A percentile compares a stretch with the other conserved stretches of the same genome.
Conservation (phyloP, 2,113 vertebrate genomes). For the Pavo muticus region DNA sequence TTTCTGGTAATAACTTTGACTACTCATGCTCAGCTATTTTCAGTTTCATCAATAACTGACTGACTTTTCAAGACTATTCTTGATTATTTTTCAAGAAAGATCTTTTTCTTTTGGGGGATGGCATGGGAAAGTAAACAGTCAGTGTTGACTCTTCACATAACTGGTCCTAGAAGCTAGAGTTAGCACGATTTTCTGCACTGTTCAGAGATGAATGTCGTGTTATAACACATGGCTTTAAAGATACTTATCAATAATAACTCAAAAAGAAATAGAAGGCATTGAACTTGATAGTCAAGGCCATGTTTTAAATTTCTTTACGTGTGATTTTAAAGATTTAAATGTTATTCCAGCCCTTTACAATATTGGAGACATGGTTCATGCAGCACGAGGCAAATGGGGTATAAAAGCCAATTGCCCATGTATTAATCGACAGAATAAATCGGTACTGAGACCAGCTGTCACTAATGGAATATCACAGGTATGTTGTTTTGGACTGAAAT, state of each 20-base stretch:
- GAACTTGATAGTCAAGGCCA: neutral
- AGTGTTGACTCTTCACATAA: neutral
- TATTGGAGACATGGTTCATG: slow-evolving; percentile 98
- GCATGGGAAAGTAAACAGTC: neutral
- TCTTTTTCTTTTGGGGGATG: neutral
- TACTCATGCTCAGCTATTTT: neutral
- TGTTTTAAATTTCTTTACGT: neutral
- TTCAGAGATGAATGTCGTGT: neutral
- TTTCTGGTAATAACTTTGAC: neutral
- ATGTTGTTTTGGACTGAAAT: slow-evolving; percentile 20
- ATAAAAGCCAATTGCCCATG: slow-evolving; percentile 99
- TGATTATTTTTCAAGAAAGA: neutral
- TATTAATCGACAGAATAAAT: slow-evolving; percentile 92
- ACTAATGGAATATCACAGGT: slow-evolving; percentile 98
- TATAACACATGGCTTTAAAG: neutral
- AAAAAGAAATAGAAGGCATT: neutral
- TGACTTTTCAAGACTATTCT: neutral
- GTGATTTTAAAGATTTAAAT: neutral
- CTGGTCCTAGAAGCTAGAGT: neutral
- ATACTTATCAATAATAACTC: neutral
- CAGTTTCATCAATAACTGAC: neutral
- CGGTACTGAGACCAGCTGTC: slow-evolving; percentile 89
- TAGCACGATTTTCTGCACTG: fast-evolving
- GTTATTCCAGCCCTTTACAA: slow-evolving; percentile 91
- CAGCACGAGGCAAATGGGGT: slow-evolving; percentile 97